These are phyloP conservation scores for Eurytoma californica DNA, from an alignment of 2,888 invertebrate species.

Conservation along the genomic window DNA sequence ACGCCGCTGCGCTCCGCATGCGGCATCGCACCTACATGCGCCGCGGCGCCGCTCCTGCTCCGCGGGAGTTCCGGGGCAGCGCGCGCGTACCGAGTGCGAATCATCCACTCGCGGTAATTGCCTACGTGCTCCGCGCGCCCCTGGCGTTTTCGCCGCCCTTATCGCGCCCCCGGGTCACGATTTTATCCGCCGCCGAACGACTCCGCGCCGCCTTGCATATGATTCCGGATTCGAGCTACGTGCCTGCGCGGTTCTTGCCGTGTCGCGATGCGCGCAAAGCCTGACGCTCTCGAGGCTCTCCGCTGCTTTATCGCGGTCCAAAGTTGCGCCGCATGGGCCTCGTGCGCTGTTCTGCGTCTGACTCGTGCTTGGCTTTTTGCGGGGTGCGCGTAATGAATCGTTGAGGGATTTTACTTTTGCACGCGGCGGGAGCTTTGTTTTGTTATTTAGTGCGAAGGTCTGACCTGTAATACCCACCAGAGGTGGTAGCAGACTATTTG, in stretches of 20 bases:
- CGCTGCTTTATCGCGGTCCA: no score
- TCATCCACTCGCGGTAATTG: constrained; percentile 57
- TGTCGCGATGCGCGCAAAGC: no score
- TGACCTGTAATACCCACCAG: no score
- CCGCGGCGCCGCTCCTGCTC: no score
- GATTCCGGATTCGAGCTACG: constrained; percentile 7
- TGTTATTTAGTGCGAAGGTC: no score
- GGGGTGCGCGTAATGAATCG: no score
- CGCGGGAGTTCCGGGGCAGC: no score
- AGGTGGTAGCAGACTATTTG: no score
- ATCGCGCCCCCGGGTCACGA: constrained; percentile 7
- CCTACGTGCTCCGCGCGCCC: constrained; percentile 54
- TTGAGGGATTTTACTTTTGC: no score
- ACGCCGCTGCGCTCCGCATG: background rate
- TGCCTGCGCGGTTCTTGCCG: background rate
- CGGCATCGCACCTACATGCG: background rate
- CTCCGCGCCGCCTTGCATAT: background rate
- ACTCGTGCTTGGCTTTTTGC: background rate
- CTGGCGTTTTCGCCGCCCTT: constrained; percentile 24
- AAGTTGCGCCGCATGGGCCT: background rate
- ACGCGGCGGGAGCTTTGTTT: no score
- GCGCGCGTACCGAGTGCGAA: constrained; percentile 33
- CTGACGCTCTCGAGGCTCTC: no score
- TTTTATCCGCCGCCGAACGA: constrained; percentile 6
- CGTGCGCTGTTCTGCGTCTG: background rate